Evolutionary conservation across 2,113 vertebrate genomes (phyloP), one percentile per base, ranked within the genome.

Genomic region (Nycticorax nycticorax): DNA sequence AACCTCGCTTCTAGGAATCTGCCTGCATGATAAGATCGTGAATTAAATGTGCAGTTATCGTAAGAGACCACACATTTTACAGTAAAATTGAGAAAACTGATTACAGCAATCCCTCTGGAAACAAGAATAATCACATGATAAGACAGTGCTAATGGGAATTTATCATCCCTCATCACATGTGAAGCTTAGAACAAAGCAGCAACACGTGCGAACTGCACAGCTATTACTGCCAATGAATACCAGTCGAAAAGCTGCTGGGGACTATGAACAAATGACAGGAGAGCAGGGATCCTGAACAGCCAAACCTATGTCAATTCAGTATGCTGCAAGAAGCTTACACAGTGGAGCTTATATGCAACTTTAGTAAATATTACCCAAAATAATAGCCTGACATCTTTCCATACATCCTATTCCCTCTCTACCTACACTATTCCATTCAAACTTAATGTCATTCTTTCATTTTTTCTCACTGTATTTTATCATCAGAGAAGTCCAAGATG

Each of bases 31-130:
- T 94, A 94, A 92, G 76, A 85, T 94, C 24, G 1, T 87, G 87
- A 96, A 91, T 88, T 94, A 97, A 97, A 96, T 67, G 88, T 74
- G 68, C 64, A 87, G 95, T 88, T 93, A 96, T 95, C 12, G 8
- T 92, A 89, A 93, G 68, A 95, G 94, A 96, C 97, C 96, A 97
- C 97, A 97, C 97, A 97, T 98, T 98, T 97, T 97, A 93, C 96
- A 95, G 97, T 97, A 98, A 98, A 96, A 96, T 55, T 92, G 93
- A 88, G 89, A 97, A 98, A 98, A 98, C 96, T 97, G 98, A 98
- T 98, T 98, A 97, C 93, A 98, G 90, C 88, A 95, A 75, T 95
- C 90, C 94, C 92, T 80, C 68, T 93, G 85, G 90, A 95, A 97
- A 91, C 72, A 89, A 92, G 89, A 96, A 94, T 95, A 96, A 97